Conservation (phyloP, 2,888 invertebrate genomes). For the Cerceris rybyensis region DNA sequence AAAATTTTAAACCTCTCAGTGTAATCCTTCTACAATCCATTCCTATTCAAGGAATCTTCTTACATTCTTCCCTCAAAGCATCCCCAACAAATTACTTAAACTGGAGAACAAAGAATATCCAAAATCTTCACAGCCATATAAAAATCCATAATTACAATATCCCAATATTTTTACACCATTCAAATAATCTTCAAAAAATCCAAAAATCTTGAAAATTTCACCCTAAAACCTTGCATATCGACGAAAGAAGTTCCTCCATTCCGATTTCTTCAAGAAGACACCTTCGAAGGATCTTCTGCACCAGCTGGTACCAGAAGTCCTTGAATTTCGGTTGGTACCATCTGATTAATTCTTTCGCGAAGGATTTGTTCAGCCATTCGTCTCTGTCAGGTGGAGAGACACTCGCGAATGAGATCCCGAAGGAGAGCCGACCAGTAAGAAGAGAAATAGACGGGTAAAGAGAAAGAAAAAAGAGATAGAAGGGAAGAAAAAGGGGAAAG, state of each 20-base stretch:
- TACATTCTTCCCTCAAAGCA: too few species aligned
- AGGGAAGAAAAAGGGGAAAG: constrained; percentile 3
- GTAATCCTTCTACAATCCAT: not conserved
- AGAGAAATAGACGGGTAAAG: constrained; percentile 16
- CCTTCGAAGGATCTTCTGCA: not conserved
- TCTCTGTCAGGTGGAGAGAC: constrained; percentile 26
- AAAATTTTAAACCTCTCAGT: not conserved
- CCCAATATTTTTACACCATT: not conserved
- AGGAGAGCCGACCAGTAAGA: constrained; percentile 19
- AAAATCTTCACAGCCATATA: not conserved
- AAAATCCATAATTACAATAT: too few species aligned
- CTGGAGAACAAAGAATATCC: too few species aligned
- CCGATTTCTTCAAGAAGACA: not conserved
- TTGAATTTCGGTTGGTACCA: constrained; percentile 20
- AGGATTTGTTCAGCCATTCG: constrained; percentile 7
- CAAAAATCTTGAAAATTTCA: not conserved
- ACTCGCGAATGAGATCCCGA: constrained; percentile 22
- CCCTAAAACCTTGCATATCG: not conserved
- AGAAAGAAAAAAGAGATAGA: constrained; percentile 11
- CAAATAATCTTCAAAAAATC: not conserved
- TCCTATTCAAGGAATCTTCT: too few species aligned
- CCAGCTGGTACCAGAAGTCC: not conserved
- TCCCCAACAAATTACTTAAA: too few species aligned
- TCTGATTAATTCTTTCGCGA: constrained; percentile 33
- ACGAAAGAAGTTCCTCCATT: not conserved